phyloP scores from a whole-genome alignment of 1,140 invertebrate genomes.

The Dendroctonus valens region DNA sequence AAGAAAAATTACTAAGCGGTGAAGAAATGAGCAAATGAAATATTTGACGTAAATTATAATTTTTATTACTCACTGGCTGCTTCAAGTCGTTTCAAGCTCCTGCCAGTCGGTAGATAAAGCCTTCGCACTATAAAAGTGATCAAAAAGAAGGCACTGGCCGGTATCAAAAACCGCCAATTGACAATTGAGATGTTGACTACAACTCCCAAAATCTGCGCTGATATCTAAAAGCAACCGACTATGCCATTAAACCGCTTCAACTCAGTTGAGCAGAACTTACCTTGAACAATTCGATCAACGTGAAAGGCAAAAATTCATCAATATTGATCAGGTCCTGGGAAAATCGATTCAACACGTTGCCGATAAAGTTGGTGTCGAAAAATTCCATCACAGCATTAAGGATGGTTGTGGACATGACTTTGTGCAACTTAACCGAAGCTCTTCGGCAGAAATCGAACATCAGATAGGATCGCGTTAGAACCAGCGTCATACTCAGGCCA shows the following conservation, averaged over 20 bases:
- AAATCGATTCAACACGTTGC: constrained; percentile 44
- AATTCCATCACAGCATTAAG: constrained; percentile 42
- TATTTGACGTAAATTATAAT: background rate
- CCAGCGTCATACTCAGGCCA: constrained; percentile 7
- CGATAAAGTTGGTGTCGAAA: constrained; percentile 44
- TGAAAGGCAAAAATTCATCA: constrained; percentile 40
- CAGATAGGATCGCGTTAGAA: constrained; percentile 19
- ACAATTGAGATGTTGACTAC: constrained; percentile 32
- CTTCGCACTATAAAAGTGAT: constrained; percentile 56
- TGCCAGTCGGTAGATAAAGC: constrained; percentile 62
- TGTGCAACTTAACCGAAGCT: constrained; percentile 40
- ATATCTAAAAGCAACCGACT: constrained; percentile 14
- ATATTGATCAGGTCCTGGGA: constrained; percentile 41
- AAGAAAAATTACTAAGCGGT: too few relatives aligned
- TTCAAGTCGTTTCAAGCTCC: constrained; percentile 66
- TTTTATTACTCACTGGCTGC: constrained; percentile 56
- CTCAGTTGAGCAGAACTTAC: constrained; percentile 26
- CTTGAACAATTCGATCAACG: constrained; percentile 33
- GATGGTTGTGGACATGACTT: constrained; percentile 36
- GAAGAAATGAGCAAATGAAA: too few relatives aligned
- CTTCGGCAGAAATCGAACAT: constrained; percentile 32
- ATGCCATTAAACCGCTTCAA: too few relatives aligned
- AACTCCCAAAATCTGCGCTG: constrained; percentile 28
- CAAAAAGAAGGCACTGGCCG: constrained; percentile 54
- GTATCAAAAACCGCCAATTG: constrained; percentile 37